Percentiles rank a stretch among this genome's conserved stretches.
Conservation (phyloP, 1,140 invertebrate species). For the Cyclina sinensis region DNA sequence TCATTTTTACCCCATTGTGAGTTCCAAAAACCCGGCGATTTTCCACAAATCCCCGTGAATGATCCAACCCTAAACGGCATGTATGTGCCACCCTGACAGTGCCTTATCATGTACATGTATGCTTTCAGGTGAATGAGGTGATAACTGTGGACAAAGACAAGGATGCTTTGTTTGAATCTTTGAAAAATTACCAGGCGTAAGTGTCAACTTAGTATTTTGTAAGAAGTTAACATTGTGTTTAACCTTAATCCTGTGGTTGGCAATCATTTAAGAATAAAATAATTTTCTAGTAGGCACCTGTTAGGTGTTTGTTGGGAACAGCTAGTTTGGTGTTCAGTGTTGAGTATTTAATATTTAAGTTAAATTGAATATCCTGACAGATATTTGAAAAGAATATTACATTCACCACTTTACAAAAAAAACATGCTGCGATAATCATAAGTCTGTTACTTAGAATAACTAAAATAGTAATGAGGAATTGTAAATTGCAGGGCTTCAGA, state of each 20-base stretch:
- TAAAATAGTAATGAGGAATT: no score
- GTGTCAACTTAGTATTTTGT: conserved; percentile 47
- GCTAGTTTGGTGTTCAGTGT: not conserved
- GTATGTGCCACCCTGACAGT: no score
- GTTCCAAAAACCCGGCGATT: no score
- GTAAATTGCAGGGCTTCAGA: conserved; percentile 79
- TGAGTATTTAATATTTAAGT: not conserved
- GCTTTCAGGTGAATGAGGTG: conserved; percentile 77
- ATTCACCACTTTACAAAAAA: no score
- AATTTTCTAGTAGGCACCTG: not conserved
- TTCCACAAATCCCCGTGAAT: no score
- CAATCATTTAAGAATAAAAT: not conserved
- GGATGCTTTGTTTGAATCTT: conserved; percentile 76
- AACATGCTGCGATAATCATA: no score
- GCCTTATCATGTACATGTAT: not conserved
- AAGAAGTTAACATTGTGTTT: not conserved
- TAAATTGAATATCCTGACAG: not conserved
- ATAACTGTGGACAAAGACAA: conserved; percentile 75
- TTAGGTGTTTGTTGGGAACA: not conserved
- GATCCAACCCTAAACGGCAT: no score
- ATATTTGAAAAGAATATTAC: not conserved
- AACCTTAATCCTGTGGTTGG: not conserved
- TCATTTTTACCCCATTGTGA: no score
- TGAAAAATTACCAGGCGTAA: conserved; percentile 80
- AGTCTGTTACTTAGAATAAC: no score